Base-by-base conservation (phyloP, 2,888 invertebrate species). In the Herminia tarsipennalis region DNA sequence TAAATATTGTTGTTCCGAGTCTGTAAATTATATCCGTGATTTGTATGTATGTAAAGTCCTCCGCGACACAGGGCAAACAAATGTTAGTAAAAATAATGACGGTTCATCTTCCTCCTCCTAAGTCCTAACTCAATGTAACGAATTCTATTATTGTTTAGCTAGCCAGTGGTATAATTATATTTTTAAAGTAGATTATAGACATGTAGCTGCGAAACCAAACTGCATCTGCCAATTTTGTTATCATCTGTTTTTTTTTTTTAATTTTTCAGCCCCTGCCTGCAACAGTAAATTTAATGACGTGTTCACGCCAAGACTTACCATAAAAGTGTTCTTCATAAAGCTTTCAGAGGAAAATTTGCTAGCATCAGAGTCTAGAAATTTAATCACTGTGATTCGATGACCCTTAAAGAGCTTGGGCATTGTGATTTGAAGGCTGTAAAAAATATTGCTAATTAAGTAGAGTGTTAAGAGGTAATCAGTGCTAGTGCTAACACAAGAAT, bases 281-380 rank as follows among this genome's bases (percentile, higher is more conserved):
- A 28, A 28, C 1, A 16, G 8, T 16, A 29, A 5, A 5, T 2
- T 27, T 5, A 3, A n/a, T 4, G 13, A 13, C 12, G 12, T 4
- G 3, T 1, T 2, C 1, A 27, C 1, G 13, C 34, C 24, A 9
- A 6, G 0, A 25, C 25, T 66, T 66, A 90, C 81, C 76, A 91
- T 86, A 28, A 87, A 81, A 3, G 83, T 74, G 33, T 87, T 85
- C 17, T 80, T 78, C 20, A 87, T 76, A 8, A 87, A 66, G 3
- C 70, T 52, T 41, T 87, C 81, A 0, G 73, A 55, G 0, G 75
- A 73, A 41, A 88, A 87, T 5, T 72, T 70, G 30, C 69, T 78
- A 0, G 78, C 56, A 21, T 85, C 77, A 0, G 70, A 42, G 18
- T 80, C 80, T 1, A 58, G 57, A n/a, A 87, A 71, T 50, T 76